Conservation (phyloP, 2,113 vertebrate genomes). For the Rhombomys opimus region DNA sequence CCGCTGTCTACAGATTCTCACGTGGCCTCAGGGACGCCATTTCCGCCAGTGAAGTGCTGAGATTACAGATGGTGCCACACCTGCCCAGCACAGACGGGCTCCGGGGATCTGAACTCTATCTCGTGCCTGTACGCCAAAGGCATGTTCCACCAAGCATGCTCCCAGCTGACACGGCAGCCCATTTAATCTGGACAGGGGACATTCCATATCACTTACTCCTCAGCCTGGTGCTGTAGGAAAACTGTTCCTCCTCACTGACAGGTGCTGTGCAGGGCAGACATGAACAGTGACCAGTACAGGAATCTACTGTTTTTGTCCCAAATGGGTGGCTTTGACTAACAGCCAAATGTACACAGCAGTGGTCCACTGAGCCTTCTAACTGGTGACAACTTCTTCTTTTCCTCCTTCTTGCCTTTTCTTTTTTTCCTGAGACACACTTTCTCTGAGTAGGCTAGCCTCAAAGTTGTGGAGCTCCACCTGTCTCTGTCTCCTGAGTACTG, state of each 20-base stretch:
- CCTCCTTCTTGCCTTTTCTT: no score
- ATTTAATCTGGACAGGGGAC: not conserved
- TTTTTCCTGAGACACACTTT: no score
- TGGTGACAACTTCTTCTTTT: no score
- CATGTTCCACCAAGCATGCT: not conserved
- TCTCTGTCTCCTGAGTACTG: no score
- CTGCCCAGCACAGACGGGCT: not conserved
- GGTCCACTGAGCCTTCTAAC: not conserved
- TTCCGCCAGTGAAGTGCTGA: not conserved
- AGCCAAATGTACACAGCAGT: not conserved
- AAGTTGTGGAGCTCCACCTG: no score
- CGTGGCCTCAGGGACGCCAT: not conserved
- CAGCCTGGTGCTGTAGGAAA: not conserved
- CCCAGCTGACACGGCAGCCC: not conserved
- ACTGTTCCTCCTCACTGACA: not conserved
- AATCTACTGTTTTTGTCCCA: not conserved
- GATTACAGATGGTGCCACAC: not conserved
- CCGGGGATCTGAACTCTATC: not conserved
- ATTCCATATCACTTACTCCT: not conserved
- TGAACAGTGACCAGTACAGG: not conserved
- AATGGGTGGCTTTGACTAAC: not conserved
- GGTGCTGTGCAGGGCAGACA: not conserved
- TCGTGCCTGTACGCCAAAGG: not conserved
- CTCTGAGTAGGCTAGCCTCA: no score
- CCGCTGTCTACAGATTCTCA: no score